Evolutionary conservation across 2,888 invertebrate genomes (phyloP).

Genomic region (Melieria omissa): DNA sequence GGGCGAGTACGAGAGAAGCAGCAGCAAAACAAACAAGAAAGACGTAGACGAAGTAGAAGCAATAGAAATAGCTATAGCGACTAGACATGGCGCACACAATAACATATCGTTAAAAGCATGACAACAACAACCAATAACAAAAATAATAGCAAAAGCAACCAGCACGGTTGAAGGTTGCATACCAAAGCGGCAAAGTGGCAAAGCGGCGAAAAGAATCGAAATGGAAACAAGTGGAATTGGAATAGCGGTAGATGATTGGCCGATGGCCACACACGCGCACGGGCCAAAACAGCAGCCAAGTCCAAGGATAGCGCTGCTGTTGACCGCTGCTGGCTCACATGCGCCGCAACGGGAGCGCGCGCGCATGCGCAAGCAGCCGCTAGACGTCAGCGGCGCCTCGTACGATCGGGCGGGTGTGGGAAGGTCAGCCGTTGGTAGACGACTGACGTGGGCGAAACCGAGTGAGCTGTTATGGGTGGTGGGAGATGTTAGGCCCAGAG

Average conservation of each 20-base stretch:
- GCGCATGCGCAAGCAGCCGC: slow-evolving; percentile 15
- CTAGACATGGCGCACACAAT: neutral
- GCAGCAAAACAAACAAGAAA: no score
- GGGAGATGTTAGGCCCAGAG: no score
- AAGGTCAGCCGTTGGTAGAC: neutral
- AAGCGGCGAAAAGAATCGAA: neutral
- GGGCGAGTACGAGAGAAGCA: no score
- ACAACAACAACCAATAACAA: slow-evolving; percentile 7
- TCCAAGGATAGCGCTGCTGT: slow-evolving; percentile 46
- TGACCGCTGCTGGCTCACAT: slow-evolving; percentile 3
- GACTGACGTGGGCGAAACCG: slow-evolving; percentile 1
- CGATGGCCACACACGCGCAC: slow-evolving; percentile 7
- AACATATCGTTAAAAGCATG: neutral
- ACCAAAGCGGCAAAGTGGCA: slow-evolving; percentile 20
- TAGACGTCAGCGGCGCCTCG: neutral
- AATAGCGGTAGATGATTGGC: slow-evolving; percentile 42
- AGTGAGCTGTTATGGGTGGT: slow-evolving; percentile 6
- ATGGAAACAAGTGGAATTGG: slow-evolving; percentile 28
- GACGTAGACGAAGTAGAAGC: slow-evolving; percentile 3
- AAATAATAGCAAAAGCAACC: slow-evolving; percentile 5
- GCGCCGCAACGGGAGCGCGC: neutral
- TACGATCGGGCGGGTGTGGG: neutral
- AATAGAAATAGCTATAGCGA: neutral
- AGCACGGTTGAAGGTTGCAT: slow-evolving; percentile 27
- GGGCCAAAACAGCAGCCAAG: slow-evolving; percentile 42